Base-by-base conservation (phyloP, 2,888 invertebrate genomes). In the Gryllus longicercus region DNA sequence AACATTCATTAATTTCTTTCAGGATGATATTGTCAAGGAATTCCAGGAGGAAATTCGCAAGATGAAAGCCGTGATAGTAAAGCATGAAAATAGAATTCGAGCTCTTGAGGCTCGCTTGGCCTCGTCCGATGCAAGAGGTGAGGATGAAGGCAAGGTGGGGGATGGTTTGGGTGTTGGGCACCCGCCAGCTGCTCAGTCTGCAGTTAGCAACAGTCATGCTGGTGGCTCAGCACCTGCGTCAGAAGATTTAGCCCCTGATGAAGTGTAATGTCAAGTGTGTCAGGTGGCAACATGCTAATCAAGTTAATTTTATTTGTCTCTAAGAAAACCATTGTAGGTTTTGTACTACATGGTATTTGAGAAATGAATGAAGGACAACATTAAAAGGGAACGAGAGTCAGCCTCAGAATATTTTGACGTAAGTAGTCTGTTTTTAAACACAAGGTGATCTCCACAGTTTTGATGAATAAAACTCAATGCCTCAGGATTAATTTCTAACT, bases 31-130 rank as follows among this genome's bases (percentile, higher is more conserved):
- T 83, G 88, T 96, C 23, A 95, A 95, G 84, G 96, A 96, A 86
- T 91, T 96, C 84, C 92, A 93, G 75, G 96, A 96, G 86, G 96
- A 96, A 87, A 96, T 97, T 84, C 92, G 96, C 81, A 96, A 96
- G 87, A 88, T 97, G 83, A 97, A 97, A 86, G 94, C 96, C n/a
- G 95, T 97, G 87, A 95, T 97, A 84, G 95, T 97, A 50, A 96
- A 96, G 86, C 97, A 97, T 86, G 97, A 97, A 88, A 96, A 95
- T 84, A 90, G 95, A 79, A 95, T 95, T 86, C 90, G 94, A 74
- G 93, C 94, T 5, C 88, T 95, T 14, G 95, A 95, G 86, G 93
- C 93, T 50, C 83, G 75, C 74, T 80, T 79, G 77, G 81, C 78
- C 49, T 79, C 79, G 8, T n/a, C 21, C 18, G 38, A 63, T 14